phyloP scores from a whole-genome alignment of 1,140 invertebrate species.

The Aphidius gifuensis region DNA sequence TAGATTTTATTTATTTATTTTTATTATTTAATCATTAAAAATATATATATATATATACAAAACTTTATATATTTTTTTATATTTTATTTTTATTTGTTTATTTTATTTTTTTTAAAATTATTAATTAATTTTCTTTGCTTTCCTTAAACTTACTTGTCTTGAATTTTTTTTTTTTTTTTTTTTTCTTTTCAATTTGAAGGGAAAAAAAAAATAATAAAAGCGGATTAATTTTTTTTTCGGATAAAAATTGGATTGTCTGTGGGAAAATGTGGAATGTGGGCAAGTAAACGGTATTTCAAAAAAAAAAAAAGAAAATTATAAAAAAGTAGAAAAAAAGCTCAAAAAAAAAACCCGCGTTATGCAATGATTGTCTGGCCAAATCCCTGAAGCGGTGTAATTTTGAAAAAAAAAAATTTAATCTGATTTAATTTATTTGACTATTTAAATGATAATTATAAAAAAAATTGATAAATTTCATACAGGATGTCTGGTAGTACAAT shows the following conservation, averaged over 20 bases:
- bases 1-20: constrained; percentile 13
- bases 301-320: constrained; percentile 23
- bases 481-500: constrained; percentile 28
- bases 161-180: constrained; percentile 32
- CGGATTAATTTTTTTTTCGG: constrained; percentile 14
- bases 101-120: constrained; percentile 19
- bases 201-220: too few species aligned
- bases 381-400: constrained; percentile 54
- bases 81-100: constrained; percentile 14
- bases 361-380: constrained; percentile 52
- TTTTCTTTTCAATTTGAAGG: constrained; percentile 36
- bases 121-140: constrained; percentile 19
- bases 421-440: not conserved
- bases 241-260: constrained; percentile 55
- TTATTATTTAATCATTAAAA: not conserved
- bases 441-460: constrained; percentile 14
- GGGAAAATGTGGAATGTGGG: constrained; percentile 55
- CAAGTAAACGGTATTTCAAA: constrained; percentile 40
- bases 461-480: constrained; percentile 22
- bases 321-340: constrained; percentile 27
- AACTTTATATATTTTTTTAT: constrained; percentile 7
- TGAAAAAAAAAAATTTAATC: constrained; percentile 11
- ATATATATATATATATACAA: constrained; percentile 8
- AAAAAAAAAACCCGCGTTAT: constrained; percentile 32
- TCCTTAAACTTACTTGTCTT: constrained; percentile 6